phyloP scores from a whole-genome alignment of 2,888 invertebrate species.

The Agrochola circellaris region DNA sequence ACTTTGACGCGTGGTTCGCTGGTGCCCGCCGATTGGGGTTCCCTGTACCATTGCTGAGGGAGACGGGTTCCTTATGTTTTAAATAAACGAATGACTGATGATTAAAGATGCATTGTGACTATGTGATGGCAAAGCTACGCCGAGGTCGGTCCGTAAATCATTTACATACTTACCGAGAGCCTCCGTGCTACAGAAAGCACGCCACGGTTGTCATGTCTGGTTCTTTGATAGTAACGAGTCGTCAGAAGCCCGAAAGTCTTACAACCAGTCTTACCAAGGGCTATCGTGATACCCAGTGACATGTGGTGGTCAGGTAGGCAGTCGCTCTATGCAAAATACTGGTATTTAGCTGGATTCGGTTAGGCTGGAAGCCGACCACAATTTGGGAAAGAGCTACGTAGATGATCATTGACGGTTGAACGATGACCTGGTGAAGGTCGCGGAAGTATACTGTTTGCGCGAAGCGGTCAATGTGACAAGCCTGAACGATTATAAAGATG shows the following conservation, averaged over 20 bases:
- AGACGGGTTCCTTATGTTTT: constrained; percentile 33
- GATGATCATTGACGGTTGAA: neutral
- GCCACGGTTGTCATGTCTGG: neutral
- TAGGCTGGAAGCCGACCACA: neutral
- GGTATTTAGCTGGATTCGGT: neutral
- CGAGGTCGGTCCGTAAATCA: neutral
- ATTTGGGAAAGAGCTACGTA: neutral
- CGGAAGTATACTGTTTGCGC: neutral
- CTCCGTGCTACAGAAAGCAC: neutral
- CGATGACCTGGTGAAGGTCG: neutral
- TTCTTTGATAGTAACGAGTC: neutral
- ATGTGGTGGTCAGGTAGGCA: neutral
- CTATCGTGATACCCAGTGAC: neutral
- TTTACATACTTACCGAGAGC: neutral
- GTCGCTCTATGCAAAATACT: neutral
- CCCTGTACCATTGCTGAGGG: neutral
- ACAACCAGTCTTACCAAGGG: neutral
- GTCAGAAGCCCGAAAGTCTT: neutral
- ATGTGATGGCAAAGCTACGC: neutral
- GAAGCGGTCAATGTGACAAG: neutral
- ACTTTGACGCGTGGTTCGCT: constrained; percentile 67
- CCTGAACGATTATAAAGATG: neutral
- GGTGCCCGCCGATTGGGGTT: constrained; percentile 48
- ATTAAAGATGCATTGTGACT: neutral
- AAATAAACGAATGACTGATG: neutral